phyloP scores from a whole-genome alignment of 2,888 invertebrate genomes.

The Neocrepidodera transversa region DNA sequence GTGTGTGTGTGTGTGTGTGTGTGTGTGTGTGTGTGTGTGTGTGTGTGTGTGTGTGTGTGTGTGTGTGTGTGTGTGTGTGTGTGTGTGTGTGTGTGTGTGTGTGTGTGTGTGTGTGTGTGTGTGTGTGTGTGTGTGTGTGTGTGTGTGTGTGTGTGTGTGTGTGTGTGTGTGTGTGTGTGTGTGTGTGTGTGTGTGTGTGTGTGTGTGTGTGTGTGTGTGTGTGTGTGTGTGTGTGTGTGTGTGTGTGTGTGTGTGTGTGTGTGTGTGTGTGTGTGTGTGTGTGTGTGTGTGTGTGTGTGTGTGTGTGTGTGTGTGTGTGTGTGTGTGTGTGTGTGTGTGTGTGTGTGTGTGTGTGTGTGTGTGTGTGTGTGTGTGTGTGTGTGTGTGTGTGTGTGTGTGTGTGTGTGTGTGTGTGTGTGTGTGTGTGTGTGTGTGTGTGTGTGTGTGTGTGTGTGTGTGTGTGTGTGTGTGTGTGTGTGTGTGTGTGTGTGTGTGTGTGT shows the following conservation, averaged over 20 bases:
- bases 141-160: conserved; percentile 6
- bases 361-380: conserved; percentile 6
- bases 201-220: conserved; percentile 6
- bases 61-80: conserved; percentile 6
- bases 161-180: conserved; percentile 6
- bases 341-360: conserved; percentile 6
- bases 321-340: conserved; percentile 6
- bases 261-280: conserved; percentile 6
- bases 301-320: conserved; percentile 6
- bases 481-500: conserved; percentile 6
- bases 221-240: conserved; percentile 6
- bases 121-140: conserved; percentile 6
- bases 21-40: conserved; percentile 6
- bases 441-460: conserved; percentile 6
- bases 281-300: conserved; percentile 6
- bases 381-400: conserved; percentile 6
- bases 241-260: conserved; percentile 6
- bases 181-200: conserved; percentile 6
- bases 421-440: conserved; percentile 6
- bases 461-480: conserved; percentile 6
- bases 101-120: conserved; percentile 6
- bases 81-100: conserved; percentile 6
- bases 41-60: conserved; percentile 6
- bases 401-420: conserved; percentile 6
- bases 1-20: conserved; percentile 6